Conservation (phyloP, 2,888 invertebrate genomes). For the Eristalis tenax region DNA sequence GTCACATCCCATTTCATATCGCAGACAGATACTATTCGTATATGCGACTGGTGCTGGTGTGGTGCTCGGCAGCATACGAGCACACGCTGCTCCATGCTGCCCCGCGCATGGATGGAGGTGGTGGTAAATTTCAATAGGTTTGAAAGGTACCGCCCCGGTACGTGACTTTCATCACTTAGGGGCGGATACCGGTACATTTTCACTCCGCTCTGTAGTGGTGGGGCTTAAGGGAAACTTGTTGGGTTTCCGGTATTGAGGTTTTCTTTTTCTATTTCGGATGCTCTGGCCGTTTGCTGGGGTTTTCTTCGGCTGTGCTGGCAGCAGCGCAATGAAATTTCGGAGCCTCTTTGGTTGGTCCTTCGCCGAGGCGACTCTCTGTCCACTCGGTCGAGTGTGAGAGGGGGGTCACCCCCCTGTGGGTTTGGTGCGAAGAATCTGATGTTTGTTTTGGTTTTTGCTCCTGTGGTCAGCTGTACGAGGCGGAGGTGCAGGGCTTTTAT, state of each 20-base stretch:
- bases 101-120: slow-evolving; percentile 57
- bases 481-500: not conserved
- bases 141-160: slow-evolving; percentile 78
- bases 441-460: slow-evolving; percentile 2
- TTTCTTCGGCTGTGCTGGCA: slow-evolving; percentile 20
- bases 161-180: slow-evolving; percentile 79
- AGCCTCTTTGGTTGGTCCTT: slow-evolving; percentile 31
- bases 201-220: slow-evolving; percentile 10
- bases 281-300: not conserved
- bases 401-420: too few species aligned
- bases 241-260: slow-evolving; percentile 36
- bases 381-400: not conserved
- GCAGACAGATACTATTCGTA: slow-evolving; percentile 24
- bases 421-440: not conserved
- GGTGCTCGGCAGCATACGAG: slow-evolving; percentile 6
- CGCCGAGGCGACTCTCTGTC: not conserved
- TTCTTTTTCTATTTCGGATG: slow-evolving; percentile 1
- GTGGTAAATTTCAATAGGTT: slow-evolving; percentile 58
- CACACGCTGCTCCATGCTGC: not conserved
- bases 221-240: slow-evolving; percentile 43
- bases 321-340: slow-evolving; percentile 21
- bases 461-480: not conserved
- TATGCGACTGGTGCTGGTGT: slow-evolving; percentile 18
- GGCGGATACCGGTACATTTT: slow-evolving; percentile 74
- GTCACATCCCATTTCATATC: slow-evolving; percentile 59